Evolutionary conservation across 2,113 vertebrate genomes (phyloP), one percentile per base, ranked within the genome.

Genomic region (Dasyurus viverrinus): DNA sequence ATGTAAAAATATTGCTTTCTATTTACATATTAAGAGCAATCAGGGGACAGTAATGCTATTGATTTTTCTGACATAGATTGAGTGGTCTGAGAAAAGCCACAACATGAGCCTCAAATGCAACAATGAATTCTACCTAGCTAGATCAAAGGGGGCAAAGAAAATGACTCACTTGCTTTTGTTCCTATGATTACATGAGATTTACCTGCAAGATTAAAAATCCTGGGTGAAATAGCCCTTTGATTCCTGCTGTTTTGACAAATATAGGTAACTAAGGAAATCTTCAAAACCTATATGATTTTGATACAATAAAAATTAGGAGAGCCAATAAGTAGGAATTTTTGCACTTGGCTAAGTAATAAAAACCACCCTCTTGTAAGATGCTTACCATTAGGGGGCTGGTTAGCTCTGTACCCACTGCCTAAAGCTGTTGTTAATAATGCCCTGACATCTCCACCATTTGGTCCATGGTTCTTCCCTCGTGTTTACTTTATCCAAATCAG

Each of bases 1-100:
- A 97, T 94, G 93, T 94, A 96, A 91, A 25, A 2, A 8, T 76
- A 92, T 92, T 94, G 24, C 94, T 96, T 98, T 97, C 47, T 92
- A 98, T 98, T 96, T 98, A 97, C 98, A 97, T 98, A 97, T 95
- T 97, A 98, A 98, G 98, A 94, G 53, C 53, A 98, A 95, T 96
- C 95, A 98, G 93, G 97, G 95, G 89, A 53, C 92, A 97, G 94
- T 68, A 91, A 93, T 93, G 93, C 60, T 96, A 96, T 22, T 96
- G 96, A 97, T 97, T 98, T 98, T 97, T 94, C 93, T 93, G 46
- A 92, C 96, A 94, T 91, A 97, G 68, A 96, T 96, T 95, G 97
- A 95, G 68, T 95, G 48, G 94, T 95, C 92, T 97, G 92, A 98
- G 95, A 47, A 96, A 98, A 95, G 0, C 10, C 25, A 96, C 96